These are phyloP conservation scores for Notarius lentiginosus DNA, from an alignment of 2,113 vertebrate species.

Conservation along the genomic window DNA sequence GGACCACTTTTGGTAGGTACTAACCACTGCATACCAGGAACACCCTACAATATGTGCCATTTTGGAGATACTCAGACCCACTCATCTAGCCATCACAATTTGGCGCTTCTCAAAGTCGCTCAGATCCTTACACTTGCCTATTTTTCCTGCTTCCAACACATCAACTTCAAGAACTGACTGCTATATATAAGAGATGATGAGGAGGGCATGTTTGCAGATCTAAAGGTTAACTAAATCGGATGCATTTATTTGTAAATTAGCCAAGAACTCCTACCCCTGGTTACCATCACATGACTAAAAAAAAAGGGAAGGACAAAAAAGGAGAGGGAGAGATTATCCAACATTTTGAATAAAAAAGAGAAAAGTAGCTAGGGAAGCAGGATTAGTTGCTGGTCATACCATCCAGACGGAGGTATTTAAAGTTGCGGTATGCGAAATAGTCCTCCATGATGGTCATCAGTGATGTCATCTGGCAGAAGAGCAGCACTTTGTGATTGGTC, in stretches of 20 bases:
- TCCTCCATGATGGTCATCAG: constrained; percentile 99
- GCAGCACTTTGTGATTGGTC: constrained; percentile 95
- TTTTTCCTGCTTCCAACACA: no score
- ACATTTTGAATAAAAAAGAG: not conserved
- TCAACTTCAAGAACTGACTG: no score
- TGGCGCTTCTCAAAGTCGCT: no score
- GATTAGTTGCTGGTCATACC: constrained; percentile 73
- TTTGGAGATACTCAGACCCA: no score
- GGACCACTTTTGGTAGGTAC: no score
- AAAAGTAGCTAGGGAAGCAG: not conserved
- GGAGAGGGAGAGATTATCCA: not conserved
- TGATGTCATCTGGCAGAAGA: constrained; percentile 98
- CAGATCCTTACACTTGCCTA: no score
- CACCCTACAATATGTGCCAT: no score
- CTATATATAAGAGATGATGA: not conserved
- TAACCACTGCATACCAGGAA: no score
- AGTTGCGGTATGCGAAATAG: constrained; percentile 91
- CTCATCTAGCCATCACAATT: no score
- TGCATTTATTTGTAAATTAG: not conserved
- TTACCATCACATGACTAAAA: not conserved
- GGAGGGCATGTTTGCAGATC: not conserved
- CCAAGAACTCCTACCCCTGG: not conserved
- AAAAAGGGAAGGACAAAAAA: not conserved
- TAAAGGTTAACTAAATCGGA: not conserved
- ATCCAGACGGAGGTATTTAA: constrained; percentile 96